Conservation (phyloP, 2,888 invertebrate genomes). For the Latrodectus hesperus region DNA sequence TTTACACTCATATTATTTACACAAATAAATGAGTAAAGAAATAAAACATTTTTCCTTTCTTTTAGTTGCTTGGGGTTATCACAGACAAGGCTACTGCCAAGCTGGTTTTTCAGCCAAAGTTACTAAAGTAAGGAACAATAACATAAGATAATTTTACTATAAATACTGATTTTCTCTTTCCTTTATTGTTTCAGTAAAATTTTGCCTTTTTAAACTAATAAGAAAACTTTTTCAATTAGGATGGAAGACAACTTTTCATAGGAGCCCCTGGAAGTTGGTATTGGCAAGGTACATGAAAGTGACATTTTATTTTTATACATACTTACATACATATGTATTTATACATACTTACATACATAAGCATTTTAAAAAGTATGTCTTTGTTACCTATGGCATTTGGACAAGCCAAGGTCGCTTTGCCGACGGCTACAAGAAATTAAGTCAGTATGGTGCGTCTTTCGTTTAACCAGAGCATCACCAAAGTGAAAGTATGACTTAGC, state of each 20-base stretch:
- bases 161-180: background rate
- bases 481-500: too few species aligned
- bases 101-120: constrained; percentile 95
- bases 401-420: background rate
- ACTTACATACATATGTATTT: too few species aligned
- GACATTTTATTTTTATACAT: too few species aligned
- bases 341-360: background rate
- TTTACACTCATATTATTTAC: too few species aligned
- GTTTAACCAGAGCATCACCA: too few species aligned
- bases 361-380: background rate
- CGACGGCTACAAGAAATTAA: too few species aligned
- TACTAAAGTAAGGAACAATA: constrained; percentile 80
- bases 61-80: constrained; percentile 71
- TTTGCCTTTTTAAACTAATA: background rate
- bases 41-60: background rate
- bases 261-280: constrained; percentile 99
- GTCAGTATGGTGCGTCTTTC: too few species aligned
- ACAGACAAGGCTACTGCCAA: constrained; percentile 94
- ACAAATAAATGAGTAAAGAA: background rate
- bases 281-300: constrained; percentile 91
- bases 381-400: background rate
- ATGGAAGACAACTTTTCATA: constrained; percentile 87
- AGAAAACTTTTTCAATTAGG: constrained; percentile 77
- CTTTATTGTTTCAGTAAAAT: background rate
- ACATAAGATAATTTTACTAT: background rate